Percentiles rank a stretch among this genome's conserved stretches.
Evolutionary conservation across 2,888 invertebrate genomes (phyloP).

Genomic region (Octodonta nipae): DNA sequence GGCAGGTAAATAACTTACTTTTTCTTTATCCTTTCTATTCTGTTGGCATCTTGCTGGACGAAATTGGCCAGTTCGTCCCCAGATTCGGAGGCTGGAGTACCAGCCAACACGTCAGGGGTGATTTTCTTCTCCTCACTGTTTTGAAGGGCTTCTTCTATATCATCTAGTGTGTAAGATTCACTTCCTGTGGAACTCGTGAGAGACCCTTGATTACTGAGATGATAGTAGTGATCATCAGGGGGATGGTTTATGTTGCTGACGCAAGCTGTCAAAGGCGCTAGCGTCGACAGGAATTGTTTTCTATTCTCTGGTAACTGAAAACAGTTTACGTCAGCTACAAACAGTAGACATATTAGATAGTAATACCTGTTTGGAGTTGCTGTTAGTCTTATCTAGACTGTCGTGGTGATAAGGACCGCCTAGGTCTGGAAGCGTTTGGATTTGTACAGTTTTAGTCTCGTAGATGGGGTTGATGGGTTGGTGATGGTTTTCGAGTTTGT

Average conservation of each 20-base stretch:
- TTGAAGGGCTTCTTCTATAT: conserved; percentile 47
- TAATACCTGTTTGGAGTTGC: conserved; percentile 7
- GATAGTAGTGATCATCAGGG: conserved; percentile 49
- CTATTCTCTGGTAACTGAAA: conserved; percentile 51
- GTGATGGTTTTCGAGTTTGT: conserved; percentile 22
- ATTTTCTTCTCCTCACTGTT: conserved; percentile 39
- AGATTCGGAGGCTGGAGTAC: conserved; percentile 45
- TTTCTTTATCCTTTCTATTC: conserved; percentile 70
- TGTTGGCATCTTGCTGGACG: conserved; percentile 68
- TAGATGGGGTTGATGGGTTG: conserved; percentile 20
- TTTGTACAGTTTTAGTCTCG: conserved; percentile 16
- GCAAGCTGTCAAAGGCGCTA: conserved; percentile 67
- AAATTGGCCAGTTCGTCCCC: conserved; percentile 71
- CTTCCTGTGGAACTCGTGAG: conserved; percentile 46
- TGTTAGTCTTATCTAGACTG: not conserved
- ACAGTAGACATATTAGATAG: too few species aligned
- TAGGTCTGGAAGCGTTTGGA: conserved; percentile 36
- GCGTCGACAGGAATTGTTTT: conserved; percentile 63
- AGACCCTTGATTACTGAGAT: conserved; percentile 34
- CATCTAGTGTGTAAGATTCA: conserved; percentile 55
- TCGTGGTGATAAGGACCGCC: conserved; percentile 34
- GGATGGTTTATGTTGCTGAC: conserved; percentile 42
- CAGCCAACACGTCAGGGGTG: conserved; percentile 69
- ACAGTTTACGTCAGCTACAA: too few species aligned
- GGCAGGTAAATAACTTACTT: conserved; percentile 36